Percentiles rank a stretch among this genome's conserved stretches.
Conservation (phyloP, 2,888 invertebrate species). For the Loripinus fragilis region DNA sequence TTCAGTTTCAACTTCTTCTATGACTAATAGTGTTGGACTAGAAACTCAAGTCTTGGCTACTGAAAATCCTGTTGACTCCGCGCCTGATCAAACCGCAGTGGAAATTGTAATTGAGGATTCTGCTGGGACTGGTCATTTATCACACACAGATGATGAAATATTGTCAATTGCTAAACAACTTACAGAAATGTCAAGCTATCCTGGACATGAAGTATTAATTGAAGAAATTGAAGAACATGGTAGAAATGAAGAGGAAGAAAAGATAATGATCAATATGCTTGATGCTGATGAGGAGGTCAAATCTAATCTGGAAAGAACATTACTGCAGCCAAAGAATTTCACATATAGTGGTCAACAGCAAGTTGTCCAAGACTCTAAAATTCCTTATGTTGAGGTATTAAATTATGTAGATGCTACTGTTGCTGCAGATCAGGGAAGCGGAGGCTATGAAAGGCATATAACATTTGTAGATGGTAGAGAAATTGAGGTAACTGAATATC, state of each 20-base stretch:
- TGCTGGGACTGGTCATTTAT: not conserved
- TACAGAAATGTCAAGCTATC: slow-evolving; percentile 52
- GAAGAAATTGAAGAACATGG: not conserved
- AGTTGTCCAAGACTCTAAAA: not conserved
- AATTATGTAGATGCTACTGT: slow-evolving; percentile 13
- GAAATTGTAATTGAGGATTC: not conserved
- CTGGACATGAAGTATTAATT: not conserved
- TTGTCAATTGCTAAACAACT: slow-evolving; percentile 55
- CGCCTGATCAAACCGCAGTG: not conserved
- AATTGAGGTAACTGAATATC: not conserved
- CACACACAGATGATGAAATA: slow-evolving; percentile 49
- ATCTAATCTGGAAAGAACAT: not conserved
- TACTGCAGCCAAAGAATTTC: not conserved
- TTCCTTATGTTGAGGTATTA: slow-evolving; percentile 3
- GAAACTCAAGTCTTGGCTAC: not conserved
- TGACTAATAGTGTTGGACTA: not conserved
- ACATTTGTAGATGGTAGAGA: not conserved
- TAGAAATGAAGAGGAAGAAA: slow-evolving; percentile 45
- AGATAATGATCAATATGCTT: slow-evolving; percentile 54
- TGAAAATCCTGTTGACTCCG: not conserved
- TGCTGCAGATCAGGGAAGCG: not conserved
- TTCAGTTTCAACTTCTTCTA: too few species aligned
- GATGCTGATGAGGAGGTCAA: slow-evolving; percentile 49
- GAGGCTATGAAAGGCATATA: too few species aligned
- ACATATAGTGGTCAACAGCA: not conserved